Evolutionary conservation across 2,888 invertebrate species (phyloP).

Genomic region (Agonopterix heracliana): DNA sequence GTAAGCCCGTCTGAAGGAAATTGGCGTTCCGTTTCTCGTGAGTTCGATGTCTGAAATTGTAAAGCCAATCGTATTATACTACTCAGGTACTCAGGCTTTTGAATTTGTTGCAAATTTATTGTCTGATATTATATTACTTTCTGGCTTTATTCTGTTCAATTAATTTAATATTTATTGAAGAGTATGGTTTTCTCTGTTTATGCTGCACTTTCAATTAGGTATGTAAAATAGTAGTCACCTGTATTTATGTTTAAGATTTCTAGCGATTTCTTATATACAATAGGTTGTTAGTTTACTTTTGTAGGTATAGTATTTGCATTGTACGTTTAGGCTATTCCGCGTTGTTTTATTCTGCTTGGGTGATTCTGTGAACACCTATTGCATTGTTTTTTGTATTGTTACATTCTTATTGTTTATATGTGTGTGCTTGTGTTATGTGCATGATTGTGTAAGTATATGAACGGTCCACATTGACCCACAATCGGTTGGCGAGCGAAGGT

Average conservation of each 20-base stretch:
- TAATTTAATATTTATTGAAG: too few relatives aligned
- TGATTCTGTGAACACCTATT: not conserved
- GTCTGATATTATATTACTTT: not conserved
- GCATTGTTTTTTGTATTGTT: slow-evolving; percentile 1
- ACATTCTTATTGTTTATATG: not conserved
- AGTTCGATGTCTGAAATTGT: slow-evolving; percentile 18
- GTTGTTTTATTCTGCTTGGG: not conserved
- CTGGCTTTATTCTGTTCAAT: too few relatives aligned
- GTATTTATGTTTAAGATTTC: too few relatives aligned
- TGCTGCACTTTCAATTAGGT: too few relatives aligned
- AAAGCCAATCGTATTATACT: slow-evolving; percentile 7
- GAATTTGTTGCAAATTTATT: slow-evolving; percentile 4
- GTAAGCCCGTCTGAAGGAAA: slow-evolving; percentile 18
- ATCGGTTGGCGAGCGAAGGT: slow-evolving; percentile 29
- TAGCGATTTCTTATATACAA: too few relatives aligned
- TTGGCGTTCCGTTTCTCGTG: slow-evolving; percentile 19
- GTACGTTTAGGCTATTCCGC: too few relatives aligned
- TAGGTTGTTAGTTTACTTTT: too few relatives aligned
- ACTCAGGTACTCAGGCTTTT: not conserved
- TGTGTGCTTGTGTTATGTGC: not conserved
- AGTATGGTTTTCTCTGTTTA: too few relatives aligned
- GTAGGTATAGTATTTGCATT: too few relatives aligned
- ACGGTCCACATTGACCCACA: slow-evolving; percentile 35
- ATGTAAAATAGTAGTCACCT: too few relatives aligned
- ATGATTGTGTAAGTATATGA: slow-evolving; percentile 6